phyloP scores from a whole-genome alignment of 53 echinoderm and acorn worm genomes.

The Echinarachnius parma region DNA sequence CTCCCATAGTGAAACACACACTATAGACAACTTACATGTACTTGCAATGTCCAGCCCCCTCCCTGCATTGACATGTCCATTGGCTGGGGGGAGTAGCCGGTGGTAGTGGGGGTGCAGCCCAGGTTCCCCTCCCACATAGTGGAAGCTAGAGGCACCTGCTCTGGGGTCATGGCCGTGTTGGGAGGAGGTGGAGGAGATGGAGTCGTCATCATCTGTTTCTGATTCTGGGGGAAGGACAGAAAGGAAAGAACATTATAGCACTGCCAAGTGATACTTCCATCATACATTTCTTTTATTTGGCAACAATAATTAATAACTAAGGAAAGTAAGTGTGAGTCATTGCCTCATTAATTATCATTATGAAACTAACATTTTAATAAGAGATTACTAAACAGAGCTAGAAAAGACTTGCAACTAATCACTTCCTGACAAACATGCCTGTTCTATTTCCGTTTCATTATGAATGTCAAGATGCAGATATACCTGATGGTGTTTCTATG shows the following conservation, averaged over 20 bases:
- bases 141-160: constrained; percentile 58
- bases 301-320: too few relatives aligned
- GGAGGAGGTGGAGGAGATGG: constrained; percentile 68
- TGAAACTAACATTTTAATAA: too few relatives aligned
- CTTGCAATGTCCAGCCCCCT: constrained; percentile 68
- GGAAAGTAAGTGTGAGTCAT: too few relatives aligned
- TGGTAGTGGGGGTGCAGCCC: constrained; percentile 57
- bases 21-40: constrained; percentile 64
- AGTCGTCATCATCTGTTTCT: constrained; percentile 81
- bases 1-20: too few relatives aligned
- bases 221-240: constrained; percentile 50
- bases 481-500: constrained; percentile 98
- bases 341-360: too few relatives aligned
- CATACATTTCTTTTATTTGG: too few relatives aligned
- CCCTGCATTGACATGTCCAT: constrained; percentile 56
- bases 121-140: constrained; percentile 64
- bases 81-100: constrained; percentile 46
- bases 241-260: not conserved
- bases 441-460: too few relatives aligned
- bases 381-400: too few relatives aligned
- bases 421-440: too few relatives aligned
- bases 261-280: too few relatives aligned
- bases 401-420: too few relatives aligned
- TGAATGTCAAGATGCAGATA: too few relatives aligned
- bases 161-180: constrained; percentile 50